Base-by-base conservation (phyloP, 1,140 invertebrate genomes). In the Oncopeltus fasciatus region DNA sequence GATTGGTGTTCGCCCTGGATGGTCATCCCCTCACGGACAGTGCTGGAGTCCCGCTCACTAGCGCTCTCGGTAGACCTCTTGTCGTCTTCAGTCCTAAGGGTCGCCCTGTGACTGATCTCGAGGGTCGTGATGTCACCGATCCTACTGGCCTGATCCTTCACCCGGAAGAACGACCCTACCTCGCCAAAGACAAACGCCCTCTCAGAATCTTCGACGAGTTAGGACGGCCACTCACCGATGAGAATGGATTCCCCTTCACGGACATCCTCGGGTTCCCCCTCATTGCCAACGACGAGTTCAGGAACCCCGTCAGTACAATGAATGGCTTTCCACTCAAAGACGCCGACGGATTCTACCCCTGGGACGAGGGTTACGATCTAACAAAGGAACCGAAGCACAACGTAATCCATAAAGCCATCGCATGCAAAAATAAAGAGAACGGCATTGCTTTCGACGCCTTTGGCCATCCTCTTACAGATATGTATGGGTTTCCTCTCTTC, bases 21-120 rank as follows among this genome's bases (percentile, higher is more conserved):
- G 56, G 56, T 5, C 9, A 20, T 8, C 56, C 56, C 2, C 28
- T 57, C 31, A 57, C 56, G n/a, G 56, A 57, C 28, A 14, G 26
- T 12, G 3, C 2, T 29, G 56, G 56, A 16, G 2, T 31, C 16
- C 56, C 56, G 9, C n/a, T 57, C n/a, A n/a, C 8, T 14, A 29
- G 31, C 14, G 26, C 26, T 24, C 18, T 11, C 18, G 56, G 56
- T 16, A 57, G 18, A 18, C 18, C n/a, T 20, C 26, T 57, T 8
- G n/a, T 57, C 18, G 26, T 57, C 16, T 57, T 33, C 56, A 57
- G 31, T 33, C 31, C 56, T 29, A 33, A 38, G 31, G 56, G 56
- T 16, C 31, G 26, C 4, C 56, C 56, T 18, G 33, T 57, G 2
- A 33, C 28, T 12, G 56, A 57, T 33, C 2, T 12, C 26, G 56